Evolutionary conservation across 2,888 invertebrate species (phyloP).

Genomic region (Neuroscelio doddi): DNA sequence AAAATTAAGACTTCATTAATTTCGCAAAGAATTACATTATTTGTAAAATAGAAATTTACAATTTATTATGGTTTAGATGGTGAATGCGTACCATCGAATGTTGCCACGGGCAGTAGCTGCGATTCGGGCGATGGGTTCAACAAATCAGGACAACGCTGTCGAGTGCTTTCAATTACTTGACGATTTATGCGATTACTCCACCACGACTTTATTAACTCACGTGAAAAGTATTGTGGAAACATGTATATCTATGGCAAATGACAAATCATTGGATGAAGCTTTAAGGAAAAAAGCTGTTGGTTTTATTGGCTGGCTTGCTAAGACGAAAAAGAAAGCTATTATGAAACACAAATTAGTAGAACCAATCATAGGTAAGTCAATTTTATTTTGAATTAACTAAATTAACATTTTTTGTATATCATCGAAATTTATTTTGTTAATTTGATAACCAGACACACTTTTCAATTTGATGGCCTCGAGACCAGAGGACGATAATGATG

Average conservation of each 20-base stretch:
- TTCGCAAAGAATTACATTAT: too few relatives aligned
- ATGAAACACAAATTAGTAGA: constrained; percentile 82
- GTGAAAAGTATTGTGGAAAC: constrained; percentile 78
- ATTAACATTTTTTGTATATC: not conserved
- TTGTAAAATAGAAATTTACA: not conserved
- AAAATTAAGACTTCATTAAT: too few relatives aligned
- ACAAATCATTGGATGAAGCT: constrained; percentile 75
- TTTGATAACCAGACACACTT: constrained; percentile 74
- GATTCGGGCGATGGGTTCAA: constrained; percentile 75
- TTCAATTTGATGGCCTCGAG: constrained; percentile 81
- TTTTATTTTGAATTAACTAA: not conserved
- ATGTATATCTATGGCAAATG: constrained; percentile 78
- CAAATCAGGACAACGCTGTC: constrained; percentile 76
- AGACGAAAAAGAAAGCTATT: constrained; percentile 81
- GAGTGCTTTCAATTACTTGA: constrained; percentile 79
- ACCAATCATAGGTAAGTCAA: constrained; percentile 72
- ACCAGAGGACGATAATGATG: constrained; percentile 77
- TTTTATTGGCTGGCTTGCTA: constrained; percentile 79
- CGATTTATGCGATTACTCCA: constrained; percentile 78
- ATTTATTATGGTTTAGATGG: constrained; percentile 68
- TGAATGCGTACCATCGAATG: constrained; percentile 76
- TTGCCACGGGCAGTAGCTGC: constrained; percentile 76
- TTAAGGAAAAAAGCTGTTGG: constrained; percentile 81
- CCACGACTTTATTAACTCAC: constrained; percentile 77
- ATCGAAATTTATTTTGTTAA: constrained; percentile 1